These are phyloP conservation scores for Arbacia lixula DNA, from an alignment of 53 echinoderm and acorn worm genomes.

Conservation along the genomic window DNA sequence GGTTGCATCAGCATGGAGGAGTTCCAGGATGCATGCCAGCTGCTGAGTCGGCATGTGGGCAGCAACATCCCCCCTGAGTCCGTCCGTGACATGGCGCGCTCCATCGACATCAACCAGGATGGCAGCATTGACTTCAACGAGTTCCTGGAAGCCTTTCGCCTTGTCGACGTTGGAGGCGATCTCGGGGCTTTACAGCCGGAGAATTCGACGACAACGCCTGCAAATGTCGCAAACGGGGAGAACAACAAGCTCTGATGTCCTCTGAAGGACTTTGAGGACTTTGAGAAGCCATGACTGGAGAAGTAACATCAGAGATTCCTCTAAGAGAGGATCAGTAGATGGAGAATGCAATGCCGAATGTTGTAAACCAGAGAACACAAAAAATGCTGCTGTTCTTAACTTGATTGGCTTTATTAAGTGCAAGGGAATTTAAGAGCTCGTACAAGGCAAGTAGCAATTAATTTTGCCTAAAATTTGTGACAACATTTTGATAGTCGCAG, in stretches of 20 bases:
- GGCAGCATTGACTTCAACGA: slow-evolving; percentile 98
- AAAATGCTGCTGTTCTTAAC: too few species aligned
- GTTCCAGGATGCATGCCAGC: slow-evolving; percentile 93
- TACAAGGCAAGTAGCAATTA: too few species aligned
- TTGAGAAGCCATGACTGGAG: neutral
- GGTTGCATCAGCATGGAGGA: slow-evolving; percentile 96
- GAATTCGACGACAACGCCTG: neutral
- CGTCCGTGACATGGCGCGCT: slow-evolving; percentile 87
- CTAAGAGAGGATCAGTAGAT: too few species aligned
- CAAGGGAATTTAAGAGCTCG: too few species aligned
- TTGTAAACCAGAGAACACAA: too few species aligned
- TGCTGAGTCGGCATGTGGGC: slow-evolving; percentile 85
- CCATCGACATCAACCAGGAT: slow-evolving; percentile 99
- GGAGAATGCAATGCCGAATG: too few species aligned
- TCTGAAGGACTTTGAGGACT: neutral
- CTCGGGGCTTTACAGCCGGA: slow-evolving; percentile 25
- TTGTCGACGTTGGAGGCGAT: slow-evolving; percentile 80
- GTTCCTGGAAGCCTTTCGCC: slow-evolving; percentile 93
- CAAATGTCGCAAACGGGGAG: slow-evolving; percentile 23
- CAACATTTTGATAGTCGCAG: too few species aligned
- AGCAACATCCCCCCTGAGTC: slow-evolving; percentile 80
- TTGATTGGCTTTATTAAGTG: too few species aligned
- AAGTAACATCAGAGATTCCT: too few species aligned
- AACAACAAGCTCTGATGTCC: slow-evolving; percentile 9
- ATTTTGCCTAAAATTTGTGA: too few species aligned